phyloP scores from a whole-genome alignment of 2,113 vertebrate genomes.

The Microcebus ravelobensis region DNA sequence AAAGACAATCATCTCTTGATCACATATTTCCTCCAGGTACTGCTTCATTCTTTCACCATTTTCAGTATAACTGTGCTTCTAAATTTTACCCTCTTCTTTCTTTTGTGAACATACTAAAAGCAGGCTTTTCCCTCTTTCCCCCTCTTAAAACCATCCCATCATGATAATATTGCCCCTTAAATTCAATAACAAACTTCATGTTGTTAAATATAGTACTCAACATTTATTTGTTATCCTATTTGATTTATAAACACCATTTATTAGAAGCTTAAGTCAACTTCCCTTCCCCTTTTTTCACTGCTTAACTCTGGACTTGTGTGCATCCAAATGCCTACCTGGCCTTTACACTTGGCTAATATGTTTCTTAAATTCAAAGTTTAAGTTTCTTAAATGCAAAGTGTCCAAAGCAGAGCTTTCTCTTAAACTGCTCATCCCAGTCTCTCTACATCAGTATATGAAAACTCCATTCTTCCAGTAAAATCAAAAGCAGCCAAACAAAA shows the following conservation, averaged over 20 bases:
- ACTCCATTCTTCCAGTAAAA: background rate
- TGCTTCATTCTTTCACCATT: background rate
- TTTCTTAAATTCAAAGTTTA: background rate
- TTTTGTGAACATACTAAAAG: background rate
- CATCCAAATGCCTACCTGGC: background rate
- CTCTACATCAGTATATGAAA: background rate
- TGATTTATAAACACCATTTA: background rate
- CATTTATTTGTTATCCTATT: background rate
- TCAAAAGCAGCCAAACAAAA: background rate
- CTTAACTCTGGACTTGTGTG: background rate
- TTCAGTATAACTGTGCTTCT: background rate
- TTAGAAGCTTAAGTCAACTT: background rate
- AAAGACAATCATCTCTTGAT: background rate
- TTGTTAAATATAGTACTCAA: background rate
- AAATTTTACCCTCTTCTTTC: background rate
- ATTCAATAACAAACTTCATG: background rate
- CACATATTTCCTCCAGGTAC: background rate
- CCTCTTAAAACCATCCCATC: background rate
- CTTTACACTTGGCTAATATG: background rate
- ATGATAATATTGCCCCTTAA: background rate
- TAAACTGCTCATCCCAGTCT: background rate
- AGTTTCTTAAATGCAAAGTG: background rate
- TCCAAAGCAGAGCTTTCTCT: background rate
- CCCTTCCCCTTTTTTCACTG: background rate
- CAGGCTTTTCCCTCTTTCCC: background rate